A percentile compares a stretch with the other conserved stretches of the same genome.
These are phyloP conservation scores for Ecliptopera silaceata DNA, from an alignment of 2,888 invertebrate species.

Conservation along the genomic window DNA sequence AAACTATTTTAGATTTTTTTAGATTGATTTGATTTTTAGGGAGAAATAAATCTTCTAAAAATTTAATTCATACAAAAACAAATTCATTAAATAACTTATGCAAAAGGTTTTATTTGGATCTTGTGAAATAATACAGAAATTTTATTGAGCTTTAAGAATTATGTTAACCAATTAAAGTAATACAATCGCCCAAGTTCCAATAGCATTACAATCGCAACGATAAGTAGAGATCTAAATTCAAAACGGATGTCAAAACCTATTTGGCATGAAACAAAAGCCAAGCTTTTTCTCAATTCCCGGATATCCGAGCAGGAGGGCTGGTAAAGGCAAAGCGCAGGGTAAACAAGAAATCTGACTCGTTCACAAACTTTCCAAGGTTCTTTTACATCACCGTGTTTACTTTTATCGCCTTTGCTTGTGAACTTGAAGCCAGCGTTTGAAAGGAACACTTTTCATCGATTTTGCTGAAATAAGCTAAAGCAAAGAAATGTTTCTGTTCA, in stretches of 20 bases:
- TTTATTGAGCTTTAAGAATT: too few relatives aligned
- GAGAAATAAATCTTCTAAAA: too few relatives aligned
- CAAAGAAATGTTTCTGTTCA: background rate
- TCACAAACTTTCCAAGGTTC: constrained; percentile 29
- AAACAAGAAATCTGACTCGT: constrained; percentile 36
- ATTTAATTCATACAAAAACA: too few relatives aligned
- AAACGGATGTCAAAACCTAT: background rate
- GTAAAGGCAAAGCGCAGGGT: constrained; percentile 30
- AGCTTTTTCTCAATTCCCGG: constrained; percentile 18
- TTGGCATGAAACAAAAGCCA: constrained; percentile 24
- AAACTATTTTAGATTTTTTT: too few relatives aligned
- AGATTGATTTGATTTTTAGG: too few relatives aligned
- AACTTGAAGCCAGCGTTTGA: constrained; percentile 11
- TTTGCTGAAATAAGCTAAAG: background rate
- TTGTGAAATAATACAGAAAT: too few relatives aligned
- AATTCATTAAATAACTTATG: too few relatives aligned
- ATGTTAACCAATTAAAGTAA: too few relatives aligned
- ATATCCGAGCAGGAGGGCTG: constrained; percentile 33
- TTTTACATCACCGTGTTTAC: constrained; percentile 25
- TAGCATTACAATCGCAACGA: background rate
- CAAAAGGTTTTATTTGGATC: too few relatives aligned
- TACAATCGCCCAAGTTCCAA: too few relatives aligned
- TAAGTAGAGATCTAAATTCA: background rate
- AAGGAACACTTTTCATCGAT: background rate
- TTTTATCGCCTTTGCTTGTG: constrained; percentile 13